Conservation (phyloP, 2,113 vertebrate species). For the Panurus biarmicus region DNA sequence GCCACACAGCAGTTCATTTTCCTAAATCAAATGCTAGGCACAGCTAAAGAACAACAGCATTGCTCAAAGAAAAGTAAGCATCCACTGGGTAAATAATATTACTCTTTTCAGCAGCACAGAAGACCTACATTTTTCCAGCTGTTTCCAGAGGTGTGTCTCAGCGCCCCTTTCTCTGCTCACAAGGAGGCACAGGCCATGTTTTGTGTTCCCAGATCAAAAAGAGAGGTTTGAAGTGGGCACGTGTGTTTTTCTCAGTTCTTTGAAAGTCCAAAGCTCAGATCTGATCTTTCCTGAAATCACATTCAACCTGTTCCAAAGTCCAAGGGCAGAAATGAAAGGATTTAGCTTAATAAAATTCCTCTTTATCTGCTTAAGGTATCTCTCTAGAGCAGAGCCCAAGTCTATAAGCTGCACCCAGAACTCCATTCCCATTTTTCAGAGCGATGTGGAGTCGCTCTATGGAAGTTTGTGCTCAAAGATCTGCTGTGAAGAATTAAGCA, state of each 20-base stretch:
- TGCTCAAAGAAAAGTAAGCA: background rate
- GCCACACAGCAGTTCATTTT: background rate
- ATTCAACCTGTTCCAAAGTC: background rate
- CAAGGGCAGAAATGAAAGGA: background rate
- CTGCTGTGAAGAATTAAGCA: background rate
- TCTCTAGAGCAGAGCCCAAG: background rate
- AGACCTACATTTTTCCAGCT: background rate
- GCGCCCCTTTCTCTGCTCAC: background rate
- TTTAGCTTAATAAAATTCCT: background rate
- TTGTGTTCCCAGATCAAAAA: background rate
- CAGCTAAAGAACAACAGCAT: background rate
- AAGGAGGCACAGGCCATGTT: fast-evolving
- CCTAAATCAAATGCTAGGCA: background rate
- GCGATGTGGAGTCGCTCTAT: fast-evolving
- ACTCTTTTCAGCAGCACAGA: background rate
- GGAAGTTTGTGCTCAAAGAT: background rate
- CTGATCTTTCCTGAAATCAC: background rate
- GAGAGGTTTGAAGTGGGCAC: background rate
- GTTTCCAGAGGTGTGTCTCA: background rate
- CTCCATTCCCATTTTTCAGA: background rate
- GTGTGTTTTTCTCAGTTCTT: background rate
- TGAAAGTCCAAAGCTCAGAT: background rate
- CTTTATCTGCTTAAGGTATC: background rate
- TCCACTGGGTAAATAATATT: background rate
- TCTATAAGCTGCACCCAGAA: background rate